phyloP scores from a whole-genome alignment of 2,888 invertebrate genomes.

The Ariolimax columbianus region DNA sequence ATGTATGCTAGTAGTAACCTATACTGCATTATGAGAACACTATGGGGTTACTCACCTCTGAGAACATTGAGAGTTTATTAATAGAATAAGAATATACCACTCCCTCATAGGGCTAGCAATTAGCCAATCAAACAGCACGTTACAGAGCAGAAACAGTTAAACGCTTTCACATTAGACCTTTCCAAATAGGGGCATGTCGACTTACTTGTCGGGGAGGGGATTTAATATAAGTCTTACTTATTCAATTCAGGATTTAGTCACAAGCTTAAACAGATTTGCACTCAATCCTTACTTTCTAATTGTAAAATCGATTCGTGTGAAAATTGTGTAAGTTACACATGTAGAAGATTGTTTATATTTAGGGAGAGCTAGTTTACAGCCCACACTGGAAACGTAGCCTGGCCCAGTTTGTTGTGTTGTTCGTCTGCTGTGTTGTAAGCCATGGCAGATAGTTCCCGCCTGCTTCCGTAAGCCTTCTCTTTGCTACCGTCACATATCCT shows the following conservation, averaged over 20 bases:
- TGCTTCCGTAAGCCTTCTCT: neutral
- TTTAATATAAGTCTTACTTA: neutral
- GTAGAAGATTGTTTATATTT: neutral
- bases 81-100: neutral
- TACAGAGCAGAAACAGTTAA: constrained; percentile 54
- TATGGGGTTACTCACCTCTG: neutral
- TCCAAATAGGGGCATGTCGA: constrained; percentile 72
- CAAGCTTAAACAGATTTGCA: neutral
- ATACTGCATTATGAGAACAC: neutral
- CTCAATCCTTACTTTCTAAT: neutral
- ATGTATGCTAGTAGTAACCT: too few relatives aligned
- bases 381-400: neutral
- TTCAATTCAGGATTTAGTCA: neutral
- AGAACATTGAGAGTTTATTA: neutral
- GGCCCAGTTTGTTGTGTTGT: neutral
- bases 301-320: too few relatives aligned
- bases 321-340: too few relatives aligned
- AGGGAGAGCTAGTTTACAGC: neutral
- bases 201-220: constrained; percentile 59
- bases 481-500: neutral
- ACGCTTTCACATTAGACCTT: constrained; percentile 61
- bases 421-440: constrained; percentile 8
- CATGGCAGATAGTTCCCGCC: neutral
- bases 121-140: constrained; percentile 63
- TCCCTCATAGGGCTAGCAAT: neutral